Evolutionary conservation across 2,113 vertebrate species (phyloP), one percentile per base, ranked within the genome.

Genomic region (Choloepus hoffmanni): DNA sequence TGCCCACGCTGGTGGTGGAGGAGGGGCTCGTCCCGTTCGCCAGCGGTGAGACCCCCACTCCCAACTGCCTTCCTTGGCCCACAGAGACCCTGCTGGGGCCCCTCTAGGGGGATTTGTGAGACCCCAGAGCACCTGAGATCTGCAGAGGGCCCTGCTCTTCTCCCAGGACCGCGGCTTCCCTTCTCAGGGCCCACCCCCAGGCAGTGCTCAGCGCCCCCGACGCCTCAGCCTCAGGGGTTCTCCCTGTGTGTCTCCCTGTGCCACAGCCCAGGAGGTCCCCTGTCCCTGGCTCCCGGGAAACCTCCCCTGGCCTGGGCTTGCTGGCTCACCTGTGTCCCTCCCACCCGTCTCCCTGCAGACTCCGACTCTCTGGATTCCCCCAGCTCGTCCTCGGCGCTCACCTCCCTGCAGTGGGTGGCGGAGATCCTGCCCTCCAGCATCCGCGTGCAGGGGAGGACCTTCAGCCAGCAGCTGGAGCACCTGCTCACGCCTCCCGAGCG

Each of bases 351-450:
- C 86, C n/a, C 13, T 43, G 98, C 98, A 97, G 99, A 99, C 93
- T 98, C 98, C 0, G 99, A 99, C 85, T 98, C 98, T 10, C 97
- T 99, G 0, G 99, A 99, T 26, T 98, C 84, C 28, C 98, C 98
- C 48, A 97, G 96, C 95, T 98, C 99, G 26, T 99, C 99, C 45
- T 99, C 99, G 0, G 99, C 99, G 6, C 99, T 99, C 97, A 99
- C 99, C 60, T 99, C 99, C 55, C 98, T 99, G 97, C 99, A 99
- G 98, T 99, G 99, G 99, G 99, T 99, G 7, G 99, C 99, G 3
- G 99, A 99, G 98, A 99, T 99, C 76, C 98, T 99, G 78, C 99
- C 99, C 0, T 99, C 99, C 88, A 99, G 99, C 98, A 99, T 99
- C 97, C 99, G 99, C 83, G 99, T 99, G 30, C 99, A 99, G 65